These are phyloP conservation scores for Stenodera caucasica DNA, from an alignment of 2,888 invertebrate species.

Conservation along the genomic window DNA sequence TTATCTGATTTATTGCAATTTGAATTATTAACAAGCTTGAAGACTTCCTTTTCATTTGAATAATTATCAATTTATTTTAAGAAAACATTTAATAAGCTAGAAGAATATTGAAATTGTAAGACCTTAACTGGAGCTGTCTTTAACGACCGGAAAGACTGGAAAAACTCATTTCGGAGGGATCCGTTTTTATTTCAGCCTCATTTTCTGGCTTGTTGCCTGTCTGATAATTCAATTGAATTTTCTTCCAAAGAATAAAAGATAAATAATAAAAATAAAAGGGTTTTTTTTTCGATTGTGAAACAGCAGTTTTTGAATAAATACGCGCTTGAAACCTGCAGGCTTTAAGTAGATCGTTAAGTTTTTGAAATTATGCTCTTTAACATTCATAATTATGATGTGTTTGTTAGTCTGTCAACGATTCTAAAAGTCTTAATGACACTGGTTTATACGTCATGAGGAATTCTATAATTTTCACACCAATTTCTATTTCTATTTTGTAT, in stretches of 20 bases:
- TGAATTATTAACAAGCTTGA: background rate
- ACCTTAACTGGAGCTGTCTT: background rate
- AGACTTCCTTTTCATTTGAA: background rate
- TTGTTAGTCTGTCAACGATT: background rate
- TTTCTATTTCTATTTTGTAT: too few relatives aligned
- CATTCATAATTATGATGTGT: background rate
- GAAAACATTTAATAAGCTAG: background rate
- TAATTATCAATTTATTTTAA: background rate
- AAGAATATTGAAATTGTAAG: background rate
- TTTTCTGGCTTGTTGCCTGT: background rate
- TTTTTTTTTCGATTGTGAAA: too few relatives aligned
- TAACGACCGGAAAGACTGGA: background rate
- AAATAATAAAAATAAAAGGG: too few relatives aligned
- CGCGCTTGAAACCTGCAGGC: too few relatives aligned
- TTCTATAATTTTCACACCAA: too few relatives aligned
- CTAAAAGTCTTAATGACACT: background rate
- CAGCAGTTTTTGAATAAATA: too few relatives aligned
- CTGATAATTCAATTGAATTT: background rate
- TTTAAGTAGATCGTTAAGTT: too few relatives aligned
- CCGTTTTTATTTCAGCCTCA: background rate
- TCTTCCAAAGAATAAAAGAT: too few relatives aligned
- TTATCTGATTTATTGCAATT: background rate
- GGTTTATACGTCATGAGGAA: too few relatives aligned
- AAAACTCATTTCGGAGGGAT: background rate
- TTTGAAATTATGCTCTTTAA: too few relatives aligned